Evolutionary conservation across 2,113 vertebrate genomes (phyloP).

Genomic region (Antechinus flavipes): DNA sequence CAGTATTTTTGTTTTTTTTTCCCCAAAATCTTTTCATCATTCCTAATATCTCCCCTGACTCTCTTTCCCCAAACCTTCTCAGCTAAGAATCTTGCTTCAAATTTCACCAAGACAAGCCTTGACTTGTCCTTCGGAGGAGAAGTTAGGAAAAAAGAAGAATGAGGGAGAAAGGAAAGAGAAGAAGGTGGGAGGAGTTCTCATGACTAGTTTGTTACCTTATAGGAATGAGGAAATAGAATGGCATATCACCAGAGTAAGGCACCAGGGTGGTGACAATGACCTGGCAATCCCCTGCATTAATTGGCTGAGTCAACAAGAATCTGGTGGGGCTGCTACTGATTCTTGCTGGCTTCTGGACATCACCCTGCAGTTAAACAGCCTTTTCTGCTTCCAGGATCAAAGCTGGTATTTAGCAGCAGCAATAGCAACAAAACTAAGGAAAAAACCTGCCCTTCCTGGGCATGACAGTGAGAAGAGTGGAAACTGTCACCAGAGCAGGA

Average conservation of each 20-base stretch:
- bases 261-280: neutral
- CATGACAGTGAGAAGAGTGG: neutral
- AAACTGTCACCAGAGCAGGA: neutral
- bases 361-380: neutral
- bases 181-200: neutral
- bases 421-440: neutral
- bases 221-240: neutral
- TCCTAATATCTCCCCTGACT: no score
- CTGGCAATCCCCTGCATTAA: neutral
- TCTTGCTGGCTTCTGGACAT: constrained; percentile 9
- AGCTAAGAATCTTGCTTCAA: no score
- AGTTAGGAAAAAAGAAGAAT: neutral
- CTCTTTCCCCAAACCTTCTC: no score
- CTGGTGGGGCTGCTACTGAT: neutral
- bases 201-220: neutral
- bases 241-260: neutral
- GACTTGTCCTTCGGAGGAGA: neutral
- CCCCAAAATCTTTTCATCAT: no score
- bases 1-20: no score
- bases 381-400: neutral
- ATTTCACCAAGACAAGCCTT: neutral
- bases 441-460: neutral
- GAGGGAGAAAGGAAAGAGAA: neutral
- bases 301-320: neutral
- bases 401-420: neutral